Percentiles rank a stretch among this genome's conserved stretches.
Conservation (phyloP, 2,888 invertebrate species). For the Pachliopta kotzebuea region DNA sequence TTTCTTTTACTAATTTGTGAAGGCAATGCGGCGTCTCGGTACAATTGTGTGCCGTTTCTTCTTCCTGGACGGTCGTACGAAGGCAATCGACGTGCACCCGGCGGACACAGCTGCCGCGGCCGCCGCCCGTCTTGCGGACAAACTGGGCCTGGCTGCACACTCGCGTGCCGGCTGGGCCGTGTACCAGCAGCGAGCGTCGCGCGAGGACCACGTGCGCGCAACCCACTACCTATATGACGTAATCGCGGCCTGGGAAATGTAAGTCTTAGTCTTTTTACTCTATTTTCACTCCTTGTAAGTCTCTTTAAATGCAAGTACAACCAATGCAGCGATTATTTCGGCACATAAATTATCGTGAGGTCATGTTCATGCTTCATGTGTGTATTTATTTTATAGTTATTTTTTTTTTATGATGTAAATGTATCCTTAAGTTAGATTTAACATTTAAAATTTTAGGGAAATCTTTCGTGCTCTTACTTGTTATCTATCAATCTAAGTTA, state of each 20-base stretch:
- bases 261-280: constrained; percentile 53
- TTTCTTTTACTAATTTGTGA: background rate
- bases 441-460: too few species aligned
- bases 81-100: constrained; percentile 97
- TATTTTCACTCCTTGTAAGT: background rate
- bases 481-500: too few species aligned
- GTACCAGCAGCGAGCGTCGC: constrained; percentile 92
- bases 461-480: too few species aligned
- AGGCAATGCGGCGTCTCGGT: constrained; percentile 94
- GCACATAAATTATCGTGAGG: too few species aligned
- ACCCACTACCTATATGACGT: constrained; percentile 97
- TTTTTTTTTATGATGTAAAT: too few species aligned
- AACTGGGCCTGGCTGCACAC: constrained; percentile 87
- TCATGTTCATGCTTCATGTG: too few species aligned
- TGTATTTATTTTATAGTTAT: too few species aligned
- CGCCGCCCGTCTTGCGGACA: constrained; percentile 92
- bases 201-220: constrained; percentile 94
- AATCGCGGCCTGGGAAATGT: constrained; percentile 96
- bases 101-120: constrained; percentile 96
- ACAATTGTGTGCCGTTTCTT: constrained; percentile 96
- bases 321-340: too few species aligned
- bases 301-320: background rate
- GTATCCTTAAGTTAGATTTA: too few species aligned
- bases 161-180: constrained; percentile 95
- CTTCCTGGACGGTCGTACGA: constrained; percentile 96